Base-by-base conservation (phyloP, 92 coral and sea anemone species). In the Zoanthus gigantus region DNA sequence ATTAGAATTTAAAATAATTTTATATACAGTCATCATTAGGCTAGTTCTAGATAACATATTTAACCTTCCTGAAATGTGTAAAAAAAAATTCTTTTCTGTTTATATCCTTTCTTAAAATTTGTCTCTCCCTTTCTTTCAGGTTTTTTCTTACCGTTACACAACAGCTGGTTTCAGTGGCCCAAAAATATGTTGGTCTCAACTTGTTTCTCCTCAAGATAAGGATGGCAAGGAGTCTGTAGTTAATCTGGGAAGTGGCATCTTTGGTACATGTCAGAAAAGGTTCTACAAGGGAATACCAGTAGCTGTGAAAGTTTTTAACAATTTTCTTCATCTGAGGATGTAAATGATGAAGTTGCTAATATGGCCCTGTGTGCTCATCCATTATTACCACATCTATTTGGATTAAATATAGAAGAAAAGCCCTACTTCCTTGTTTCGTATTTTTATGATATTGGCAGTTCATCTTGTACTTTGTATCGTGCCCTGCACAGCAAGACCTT, bases 241-340 rank as follows among this genome's bases (percentile, higher is more conserved):
- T 47, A 18, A 7, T 50, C 34, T 75, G 79, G 63, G 79, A 75
- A 50, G 61, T 50, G 63, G 79, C 44, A 75, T 77, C 6, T 89
- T 57, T 80, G 91, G 91, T 23, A 56, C n/a, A 17, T 88, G 87
- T 58, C 52, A 34, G 57, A 88, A 88, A 17, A 88, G 9, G 82
- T 88, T 53, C 31, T 80, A 88, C 74, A 88, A 81, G 74, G 91
- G 87, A 14, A 80, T 88, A 8, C 87, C 82, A 80, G 91, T 71
- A 10, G 91, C 82, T 37, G 75, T 80, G 14, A 88, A 88, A 56
- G 73, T 50, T 14, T 88, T 48, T 53, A 88, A 79, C 63, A 13
- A 69, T 42, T 79, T n/a, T 88, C 81, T 68, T 78, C 85, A 78
- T 71, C 82, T 5, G 65, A 71, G 61, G 91, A 80, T 88, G 72